Percentiles rank a stretch among this genome's conserved stretches.
Evolutionary conservation across 2,797 vertebrate genomes (phyloP).

Genomic region (Tapera naevia): DNA sequence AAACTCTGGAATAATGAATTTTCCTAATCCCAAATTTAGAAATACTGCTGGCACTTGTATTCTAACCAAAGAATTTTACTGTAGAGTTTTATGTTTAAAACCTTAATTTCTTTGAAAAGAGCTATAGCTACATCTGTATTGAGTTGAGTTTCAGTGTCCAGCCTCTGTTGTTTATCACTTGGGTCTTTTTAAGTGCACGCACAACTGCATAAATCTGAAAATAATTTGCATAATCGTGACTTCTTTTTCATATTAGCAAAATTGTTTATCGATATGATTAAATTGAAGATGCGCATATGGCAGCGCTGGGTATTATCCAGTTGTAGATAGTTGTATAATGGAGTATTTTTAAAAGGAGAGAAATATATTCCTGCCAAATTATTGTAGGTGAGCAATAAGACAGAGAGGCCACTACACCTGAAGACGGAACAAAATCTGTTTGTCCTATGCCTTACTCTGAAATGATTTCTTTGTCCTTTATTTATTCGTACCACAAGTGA

Average conservation of each 20-base stretch:
- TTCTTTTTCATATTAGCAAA: background rate
- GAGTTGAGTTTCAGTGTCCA: constrained; percentile 40
- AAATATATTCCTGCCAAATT: constrained; percentile 33
- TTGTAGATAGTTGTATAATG: constrained; percentile 54
- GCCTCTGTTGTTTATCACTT: background rate
- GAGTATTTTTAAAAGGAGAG: constrained; percentile 43
- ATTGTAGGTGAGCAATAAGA: constrained; percentile 72
- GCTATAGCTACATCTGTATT: background rate
- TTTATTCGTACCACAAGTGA: constrained; percentile 22
- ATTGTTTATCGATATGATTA: background rate
- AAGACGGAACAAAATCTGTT: constrained; percentile 59
- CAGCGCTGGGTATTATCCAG: constrained; percentile 1
- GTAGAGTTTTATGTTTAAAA: constrained; percentile 53
- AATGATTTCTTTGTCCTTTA: constrained; percentile 50
- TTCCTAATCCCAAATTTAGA: constrained; percentile 55
- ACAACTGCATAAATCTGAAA: constrained; percentile 20
- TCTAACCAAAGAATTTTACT: constrained; percentile 77
- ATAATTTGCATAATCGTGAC: background rate
- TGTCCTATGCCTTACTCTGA: constrained; percentile 75
- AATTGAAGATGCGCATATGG: background rate
- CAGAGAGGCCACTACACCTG: constrained; percentile 47
- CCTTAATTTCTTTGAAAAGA: constrained; percentile 41
- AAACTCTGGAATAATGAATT: constrained; percentile 16
- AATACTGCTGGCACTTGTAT: constrained; percentile 48
- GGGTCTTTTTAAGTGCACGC: background rate